Percentiles rank a stretch among this genome's conserved stretches.
phyloP scores from a whole-genome alignment of 1,140 invertebrate species.

The Batillaria attramentaria region DNA sequence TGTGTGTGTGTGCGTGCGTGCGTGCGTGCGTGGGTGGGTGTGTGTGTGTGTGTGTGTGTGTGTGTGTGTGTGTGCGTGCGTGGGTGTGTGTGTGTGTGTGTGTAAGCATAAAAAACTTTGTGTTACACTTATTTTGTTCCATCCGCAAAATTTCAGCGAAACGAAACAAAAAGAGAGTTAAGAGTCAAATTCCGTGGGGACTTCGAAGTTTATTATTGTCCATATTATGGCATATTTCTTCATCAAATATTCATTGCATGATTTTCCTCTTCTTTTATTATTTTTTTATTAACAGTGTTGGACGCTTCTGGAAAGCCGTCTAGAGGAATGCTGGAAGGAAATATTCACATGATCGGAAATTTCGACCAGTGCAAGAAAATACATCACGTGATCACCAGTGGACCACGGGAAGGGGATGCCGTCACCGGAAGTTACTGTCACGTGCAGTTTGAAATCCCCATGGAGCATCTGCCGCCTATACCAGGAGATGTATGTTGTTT shows the following conservation, averaged over 20 bases:
- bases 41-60: not conserved
- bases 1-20: not conserved
- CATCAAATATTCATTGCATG: too few species aligned
- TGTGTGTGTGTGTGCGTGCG: not conserved
- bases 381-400: slow-evolving; percentile 13
- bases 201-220: too few species aligned
- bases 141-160: too few species aligned
- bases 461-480: slow-evolving; percentile 17
- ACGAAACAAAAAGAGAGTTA: too few species aligned
- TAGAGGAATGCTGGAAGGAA: slow-evolving; percentile 64
- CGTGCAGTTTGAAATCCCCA: slow-evolving; percentile 18
- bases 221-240: too few species aligned
- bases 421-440: slow-evolving; percentile 31
- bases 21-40: not conserved
- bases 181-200: too few species aligned
- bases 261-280: too few species aligned
- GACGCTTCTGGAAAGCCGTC: slow-evolving; percentile 65
- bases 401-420: slow-evolving; percentile 9
- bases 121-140: too few species aligned
- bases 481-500: slow-evolving; percentile 28
- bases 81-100: not conserved
- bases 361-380: slow-evolving; percentile 65
- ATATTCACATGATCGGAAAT: slow-evolving; percentile 63
- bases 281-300: slow-evolving; percentile 48
- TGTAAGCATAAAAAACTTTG: too few species aligned